Conservation (phyloP, 2,888 invertebrate genomes). For the Drosophila ezoana region DNA sequence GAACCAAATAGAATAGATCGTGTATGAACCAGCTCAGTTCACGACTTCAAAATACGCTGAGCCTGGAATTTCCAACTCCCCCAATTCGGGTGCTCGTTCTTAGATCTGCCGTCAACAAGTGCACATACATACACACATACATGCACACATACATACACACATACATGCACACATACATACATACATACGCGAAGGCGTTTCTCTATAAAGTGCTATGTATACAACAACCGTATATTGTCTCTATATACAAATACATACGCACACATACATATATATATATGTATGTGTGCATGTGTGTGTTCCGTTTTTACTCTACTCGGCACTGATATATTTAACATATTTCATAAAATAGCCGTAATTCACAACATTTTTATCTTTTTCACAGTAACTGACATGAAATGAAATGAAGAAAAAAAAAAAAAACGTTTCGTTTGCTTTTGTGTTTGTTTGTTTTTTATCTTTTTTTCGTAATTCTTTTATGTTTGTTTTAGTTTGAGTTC, state of each 20-base stretch:
- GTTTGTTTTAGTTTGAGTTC: constrained; percentile 27
- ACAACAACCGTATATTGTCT: not conserved
- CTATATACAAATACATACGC: not conserved
- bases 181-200: too few species aligned
- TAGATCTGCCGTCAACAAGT: not conserved
- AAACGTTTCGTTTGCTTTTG: constrained; percentile 55
- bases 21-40: not conserved
- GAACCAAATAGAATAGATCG: not conserved
- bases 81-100: not conserved
- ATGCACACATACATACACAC: not conserved
- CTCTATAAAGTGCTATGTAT: too few species aligned
- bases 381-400: constrained; percentile 61
- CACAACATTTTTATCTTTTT: constrained; percentile 50
- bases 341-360: constrained; percentile 58
- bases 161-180: not conserved
- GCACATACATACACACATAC: not conserved
- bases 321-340: constrained; percentile 49
- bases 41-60: too few species aligned
- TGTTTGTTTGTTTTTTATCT: constrained; percentile 37
- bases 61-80: too few species aligned
- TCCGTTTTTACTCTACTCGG: not conserved
- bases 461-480: constrained; percentile 23
- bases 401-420: constrained; percentile 14
- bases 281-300: not conserved
- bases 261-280: not conserved